phyloP scores from a whole-genome alignment of 2,888 invertebrate genomes.

The Matsumyia berberina region DNA sequence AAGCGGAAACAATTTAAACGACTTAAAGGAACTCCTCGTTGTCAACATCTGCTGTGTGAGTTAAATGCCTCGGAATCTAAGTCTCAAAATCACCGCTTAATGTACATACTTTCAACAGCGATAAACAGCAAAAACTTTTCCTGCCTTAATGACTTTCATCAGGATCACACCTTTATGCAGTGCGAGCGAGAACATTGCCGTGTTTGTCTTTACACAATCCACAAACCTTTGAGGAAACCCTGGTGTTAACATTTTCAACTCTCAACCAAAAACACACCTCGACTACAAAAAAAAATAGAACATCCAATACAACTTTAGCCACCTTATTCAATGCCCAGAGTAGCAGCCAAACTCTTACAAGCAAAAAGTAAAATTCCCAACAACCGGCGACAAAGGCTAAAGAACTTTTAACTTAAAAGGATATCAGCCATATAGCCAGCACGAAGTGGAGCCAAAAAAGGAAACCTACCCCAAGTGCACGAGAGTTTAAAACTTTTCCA shows the following conservation, averaged over 20 bases:
- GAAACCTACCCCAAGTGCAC: conserved; percentile 26
- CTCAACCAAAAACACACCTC: conserved; percentile 22
- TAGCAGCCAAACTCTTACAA: conserved; percentile 11
- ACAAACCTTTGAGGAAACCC: conserved; percentile 29
- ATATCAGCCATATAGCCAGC: conserved; percentile 52
- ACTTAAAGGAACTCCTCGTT: conserved; percentile 4
- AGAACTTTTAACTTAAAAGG: conserved; percentile 63
- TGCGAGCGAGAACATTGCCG: neutral
- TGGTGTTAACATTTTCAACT: conserved; percentile 56
- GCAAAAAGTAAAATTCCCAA: conserved; percentile 27
- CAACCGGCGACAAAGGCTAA: conserved; percentile 56
- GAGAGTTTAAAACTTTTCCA: conserved; percentile 67
- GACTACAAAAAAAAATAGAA: no score
- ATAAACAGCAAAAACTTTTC: conserved; percentile 7
- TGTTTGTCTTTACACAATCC: conserved; percentile 23
- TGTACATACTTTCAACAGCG: neutral
- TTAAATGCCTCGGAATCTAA: neutral
- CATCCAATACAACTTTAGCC: conserved; percentile 7
- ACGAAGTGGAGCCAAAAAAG: conserved; percentile 3
- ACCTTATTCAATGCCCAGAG: conserved; percentile 31
- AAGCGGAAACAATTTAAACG: neutral
- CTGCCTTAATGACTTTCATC: conserved; percentile 41
- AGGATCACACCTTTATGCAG: conserved; percentile 45
- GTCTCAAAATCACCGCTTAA: conserved; percentile 25
- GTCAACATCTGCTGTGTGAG: conserved; percentile 5